phyloP scores from a whole-genome alignment of 2,888 invertebrate genomes.

The Liposcelis brunnea region DNA sequence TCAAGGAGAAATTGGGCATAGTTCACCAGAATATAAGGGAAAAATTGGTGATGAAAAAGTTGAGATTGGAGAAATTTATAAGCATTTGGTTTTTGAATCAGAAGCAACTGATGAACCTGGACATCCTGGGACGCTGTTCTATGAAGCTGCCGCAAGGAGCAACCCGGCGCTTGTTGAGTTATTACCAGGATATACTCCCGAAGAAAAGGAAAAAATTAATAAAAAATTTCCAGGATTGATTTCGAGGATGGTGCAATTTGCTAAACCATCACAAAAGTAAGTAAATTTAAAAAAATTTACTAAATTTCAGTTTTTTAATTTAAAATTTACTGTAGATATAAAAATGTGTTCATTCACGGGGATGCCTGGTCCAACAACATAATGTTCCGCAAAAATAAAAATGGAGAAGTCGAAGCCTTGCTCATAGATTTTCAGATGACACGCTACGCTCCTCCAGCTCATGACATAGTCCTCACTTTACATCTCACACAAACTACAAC shows the following conservation, averaged over 20 bases:
- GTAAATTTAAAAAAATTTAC: too few species aligned
- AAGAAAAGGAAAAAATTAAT: not conserved
- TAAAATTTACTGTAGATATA: not conserved
- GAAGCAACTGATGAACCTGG: not conserved
- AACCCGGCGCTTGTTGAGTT: not conserved
- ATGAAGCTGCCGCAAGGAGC: not conserved
- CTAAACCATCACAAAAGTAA: slow-evolving; percentile 2
- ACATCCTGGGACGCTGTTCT: not conserved
- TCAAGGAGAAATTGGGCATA: not conserved
- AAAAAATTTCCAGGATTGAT: not conserved
- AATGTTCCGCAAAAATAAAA: slow-evolving; percentile 16
- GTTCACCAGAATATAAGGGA: not conserved
- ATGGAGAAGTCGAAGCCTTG: slow-evolving; percentile 34
- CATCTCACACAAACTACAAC: not conserved
- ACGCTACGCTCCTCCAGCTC: slow-evolving; percentile 44
- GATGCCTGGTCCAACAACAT: slow-evolving; percentile 10
- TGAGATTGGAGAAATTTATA: not conserved
- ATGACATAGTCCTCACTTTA: slow-evolving; percentile 40
- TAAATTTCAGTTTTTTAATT: too few species aligned
- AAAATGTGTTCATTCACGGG: slow-evolving; percentile 7
- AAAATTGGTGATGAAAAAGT: not conserved
- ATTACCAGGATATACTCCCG: slow-evolving; percentile 1
- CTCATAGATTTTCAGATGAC: slow-evolving; percentile 53
- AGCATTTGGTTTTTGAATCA: not conserved
- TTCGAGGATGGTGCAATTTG: not conserved